Evolutionary conservation across 1,140 invertebrate species (phyloP).

Genomic region (Pseudomyrmex sp.): DNA sequence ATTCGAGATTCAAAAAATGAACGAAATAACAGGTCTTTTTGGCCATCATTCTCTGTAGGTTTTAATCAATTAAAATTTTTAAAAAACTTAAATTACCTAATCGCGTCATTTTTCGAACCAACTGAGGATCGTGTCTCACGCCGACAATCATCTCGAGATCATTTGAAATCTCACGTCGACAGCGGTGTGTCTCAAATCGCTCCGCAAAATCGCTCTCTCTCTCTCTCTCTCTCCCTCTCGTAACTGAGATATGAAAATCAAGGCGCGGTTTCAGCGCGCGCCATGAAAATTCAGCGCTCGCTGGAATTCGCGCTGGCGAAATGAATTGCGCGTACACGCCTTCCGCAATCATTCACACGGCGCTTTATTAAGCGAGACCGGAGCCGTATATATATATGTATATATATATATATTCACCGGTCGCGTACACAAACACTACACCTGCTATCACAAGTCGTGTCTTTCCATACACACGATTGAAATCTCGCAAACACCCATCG

Average conservation of each 20-base stretch:
- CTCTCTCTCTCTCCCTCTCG: neutral
- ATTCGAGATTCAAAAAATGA: too few species aligned
- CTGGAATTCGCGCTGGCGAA: slow-evolving; percentile 62
- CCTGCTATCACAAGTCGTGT: slow-evolving; percentile 65
- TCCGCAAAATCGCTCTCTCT: too few species aligned
- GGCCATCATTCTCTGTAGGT: too few species aligned
- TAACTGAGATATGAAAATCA: slow-evolving; percentile 39
- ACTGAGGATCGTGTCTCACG: too few species aligned
- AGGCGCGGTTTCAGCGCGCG: slow-evolving; percentile 25
- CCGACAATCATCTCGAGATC: too few species aligned
- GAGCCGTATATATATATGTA: neutral
- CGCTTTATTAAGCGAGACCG: slow-evolving; percentile 62
- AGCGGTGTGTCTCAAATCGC: too few species aligned
- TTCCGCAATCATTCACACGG: slow-evolving; percentile 64
- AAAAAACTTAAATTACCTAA: too few species aligned
- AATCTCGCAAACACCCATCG: slow-evolving; percentile 7
- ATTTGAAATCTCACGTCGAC: too few species aligned
- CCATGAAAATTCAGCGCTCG: slow-evolving; percentile 26
- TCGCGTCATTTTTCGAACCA: too few species aligned
- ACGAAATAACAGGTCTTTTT: too few species aligned
- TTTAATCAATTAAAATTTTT: too few species aligned
- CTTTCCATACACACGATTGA: slow-evolving; percentile 12
- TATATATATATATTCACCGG: neutral
- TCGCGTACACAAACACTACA: slow-evolving; percentile 16
- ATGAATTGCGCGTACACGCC: slow-evolving; percentile 67